Evolutionary conservation across 2,797 vertebrate species (phyloP), one percentile per base, ranked within the genome.

Genomic region (Geotrypetes seraphini): DNA sequence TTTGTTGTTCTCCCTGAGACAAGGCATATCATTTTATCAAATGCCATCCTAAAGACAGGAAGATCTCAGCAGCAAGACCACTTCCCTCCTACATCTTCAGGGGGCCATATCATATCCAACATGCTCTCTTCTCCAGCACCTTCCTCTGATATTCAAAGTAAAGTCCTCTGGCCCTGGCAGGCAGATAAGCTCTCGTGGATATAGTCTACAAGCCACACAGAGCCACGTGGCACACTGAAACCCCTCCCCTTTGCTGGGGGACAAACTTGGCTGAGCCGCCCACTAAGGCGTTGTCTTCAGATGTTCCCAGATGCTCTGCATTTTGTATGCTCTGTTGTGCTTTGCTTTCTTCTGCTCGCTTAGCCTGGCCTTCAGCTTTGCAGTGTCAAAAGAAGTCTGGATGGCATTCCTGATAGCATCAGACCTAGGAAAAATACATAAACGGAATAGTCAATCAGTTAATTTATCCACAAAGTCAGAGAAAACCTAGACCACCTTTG

Each of bases 361-460:
- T 34, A 72, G 56, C 21, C 61, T 49, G 8, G 62, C 64, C 59
- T 63, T 69, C 57, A 79, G 61, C 43, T 66, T 81, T 3, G 78
- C 66, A 0, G 64, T 23, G 4, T 7, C 64, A 31, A 70, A 75
- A 26, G 74, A 71, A 12, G 62, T 35, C 63, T 73, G 81, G 56
- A 84, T 77, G 22, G 59, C 71, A 36, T 81, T 79, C 16, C 59
- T 56, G 22, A 81, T 52, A 41, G 60, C 42, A 24, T 82, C 68
- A 35, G 69, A 59, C 44, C 83, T 85, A 69, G 28, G 39, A 50
- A 60, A 63, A 22, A 5, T 57, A 65, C n/a, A 39, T 71, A 39
- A 49, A n/a, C n/a, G n/a, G n/a, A n/a, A n/a, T n/a, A n/a, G n/a
- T n/a, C n/a, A n/a, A n/a, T n/a, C n/a, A n/a, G n/a, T n/a, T n/a